Evolutionary conservation across 2,113 vertebrate species (phyloP).

Genomic region (Lamprologus lemairii): DNA sequence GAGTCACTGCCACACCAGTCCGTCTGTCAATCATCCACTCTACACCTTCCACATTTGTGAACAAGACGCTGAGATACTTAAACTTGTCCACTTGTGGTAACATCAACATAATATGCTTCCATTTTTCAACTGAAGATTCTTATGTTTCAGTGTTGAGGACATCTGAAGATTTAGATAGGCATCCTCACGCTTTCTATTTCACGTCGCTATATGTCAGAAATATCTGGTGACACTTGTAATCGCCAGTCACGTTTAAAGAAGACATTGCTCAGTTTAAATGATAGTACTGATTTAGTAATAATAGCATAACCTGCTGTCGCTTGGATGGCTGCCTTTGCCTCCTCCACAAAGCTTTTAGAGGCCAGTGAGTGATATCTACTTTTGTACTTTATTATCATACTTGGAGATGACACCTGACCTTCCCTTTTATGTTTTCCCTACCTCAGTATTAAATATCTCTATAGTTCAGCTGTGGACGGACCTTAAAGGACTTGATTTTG

Average conservation of each 20-base stretch:
- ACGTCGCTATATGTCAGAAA: not conserved
- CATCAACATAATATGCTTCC: not conserved
- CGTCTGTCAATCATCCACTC: not conserved
- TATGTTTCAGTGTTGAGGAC: not conserved
- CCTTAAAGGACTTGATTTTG: not conserved
- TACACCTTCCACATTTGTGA: rapidly evolving
- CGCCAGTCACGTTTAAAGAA: not conserved
- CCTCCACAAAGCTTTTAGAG: not conserved
- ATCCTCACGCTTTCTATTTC: not conserved
- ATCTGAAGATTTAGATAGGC: not conserved
- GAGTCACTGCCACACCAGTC: not conserved
- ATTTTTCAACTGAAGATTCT: not conserved
- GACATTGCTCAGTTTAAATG: not conserved
- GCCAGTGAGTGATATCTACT: not conserved
- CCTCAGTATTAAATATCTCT: slow-evolving; percentile 8
- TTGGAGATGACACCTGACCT: not conserved
- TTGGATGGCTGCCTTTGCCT: not conserved
- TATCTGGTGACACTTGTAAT: not conserved
- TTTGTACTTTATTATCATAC: not conserved
- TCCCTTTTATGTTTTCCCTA: not conserved
- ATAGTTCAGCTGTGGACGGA: not conserved
- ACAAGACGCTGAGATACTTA: not conserved
- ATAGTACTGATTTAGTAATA: not conserved
- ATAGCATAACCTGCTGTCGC: not conserved
- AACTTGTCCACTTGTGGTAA: not conserved